A percentile compares a stretch with the other conserved stretches of the same genome.
These are phyloP conservation scores for Platysternon megacephalum DNA, from an alignment of 2,113 vertebrate genomes.

Conservation along the genomic window DNA sequence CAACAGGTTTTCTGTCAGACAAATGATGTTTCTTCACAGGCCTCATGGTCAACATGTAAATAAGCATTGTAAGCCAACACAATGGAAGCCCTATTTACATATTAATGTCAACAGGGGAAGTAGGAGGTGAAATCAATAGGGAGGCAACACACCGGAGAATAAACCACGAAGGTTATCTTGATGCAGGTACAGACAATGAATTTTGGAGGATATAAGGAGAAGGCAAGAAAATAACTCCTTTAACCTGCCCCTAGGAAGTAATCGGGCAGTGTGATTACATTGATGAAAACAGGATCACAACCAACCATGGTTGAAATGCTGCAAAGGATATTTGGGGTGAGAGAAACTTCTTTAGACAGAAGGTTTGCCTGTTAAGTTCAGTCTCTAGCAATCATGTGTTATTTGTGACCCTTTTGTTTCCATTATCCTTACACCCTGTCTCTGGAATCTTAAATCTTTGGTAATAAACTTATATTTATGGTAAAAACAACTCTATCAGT, in stretches of 20 bases:
- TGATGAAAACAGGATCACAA: background rate
- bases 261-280: background rate
- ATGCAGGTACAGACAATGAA: background rate
- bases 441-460: background rate
- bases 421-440: background rate
- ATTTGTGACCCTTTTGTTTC: background rate
- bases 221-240: background rate
- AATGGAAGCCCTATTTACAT: background rate
- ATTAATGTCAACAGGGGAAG: too few species aligned
- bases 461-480: background rate
- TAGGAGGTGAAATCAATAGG: background rate
- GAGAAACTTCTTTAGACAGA: background rate
- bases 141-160: too few species aligned
- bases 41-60: background rate
- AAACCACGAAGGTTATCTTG: background rate
- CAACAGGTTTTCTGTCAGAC: background rate
- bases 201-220: background rate
- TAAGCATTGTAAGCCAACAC: background rate
- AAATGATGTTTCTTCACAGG: background rate
- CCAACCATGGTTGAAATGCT: background rate
- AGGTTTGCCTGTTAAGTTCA: background rate
- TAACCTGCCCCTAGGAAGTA: background rate
- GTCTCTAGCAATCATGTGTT: background rate
- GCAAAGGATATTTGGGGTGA: background rate
- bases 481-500: background rate